phyloP scores from a whole-genome alignment of 2,888 invertebrate genomes.

The Himalopsyche tibetana region DNA sequence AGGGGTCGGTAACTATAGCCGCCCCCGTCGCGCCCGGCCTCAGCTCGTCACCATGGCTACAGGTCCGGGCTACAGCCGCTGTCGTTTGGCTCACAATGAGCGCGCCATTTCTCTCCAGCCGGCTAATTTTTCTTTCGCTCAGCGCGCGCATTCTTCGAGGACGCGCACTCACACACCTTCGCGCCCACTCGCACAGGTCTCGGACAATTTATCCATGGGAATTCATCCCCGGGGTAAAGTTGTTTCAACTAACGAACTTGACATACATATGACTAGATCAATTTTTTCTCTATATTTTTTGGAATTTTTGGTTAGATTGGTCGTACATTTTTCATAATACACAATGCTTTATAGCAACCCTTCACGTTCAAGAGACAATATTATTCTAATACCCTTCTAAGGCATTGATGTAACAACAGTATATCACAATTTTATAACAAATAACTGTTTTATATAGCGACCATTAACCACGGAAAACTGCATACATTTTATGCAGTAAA shows the following conservation, averaged over 20 bases:
- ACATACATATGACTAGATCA: constrained; percentile 9
- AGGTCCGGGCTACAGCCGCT: constrained; percentile 59
- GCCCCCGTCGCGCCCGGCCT: constrained; percentile 56
- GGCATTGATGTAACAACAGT: not conserved
- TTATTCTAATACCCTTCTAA: not conserved
- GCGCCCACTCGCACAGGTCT: constrained; percentile 22
- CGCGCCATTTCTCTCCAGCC: constrained; percentile 52
- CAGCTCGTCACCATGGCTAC: constrained; percentile 64
- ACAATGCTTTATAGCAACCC: too few relatives aligned
- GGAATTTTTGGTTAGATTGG: too few relatives aligned
- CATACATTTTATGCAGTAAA: too few relatives aligned
- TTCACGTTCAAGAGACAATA: not conserved
- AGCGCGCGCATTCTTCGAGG: constrained; percentile 58
- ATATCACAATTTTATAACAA: not conserved
- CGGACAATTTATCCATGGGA: constrained; percentile 26
- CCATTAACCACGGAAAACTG: too few relatives aligned
- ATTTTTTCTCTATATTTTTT: constrained; percentile 14
- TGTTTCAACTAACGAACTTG: constrained; percentile 12
- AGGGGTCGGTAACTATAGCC: constrained; percentile 43
- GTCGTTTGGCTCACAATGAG: constrained; percentile 53
- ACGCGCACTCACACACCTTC: constrained; percentile 44
- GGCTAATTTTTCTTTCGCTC: constrained; percentile 58
- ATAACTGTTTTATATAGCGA: not conserved
- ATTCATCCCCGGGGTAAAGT: constrained; percentile 32
- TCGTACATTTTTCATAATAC: too few relatives aligned